These are phyloP conservation scores for Periplaneta americana DNA, from an alignment of 1,140 invertebrate genomes.

Conservation along the genomic window DNA sequence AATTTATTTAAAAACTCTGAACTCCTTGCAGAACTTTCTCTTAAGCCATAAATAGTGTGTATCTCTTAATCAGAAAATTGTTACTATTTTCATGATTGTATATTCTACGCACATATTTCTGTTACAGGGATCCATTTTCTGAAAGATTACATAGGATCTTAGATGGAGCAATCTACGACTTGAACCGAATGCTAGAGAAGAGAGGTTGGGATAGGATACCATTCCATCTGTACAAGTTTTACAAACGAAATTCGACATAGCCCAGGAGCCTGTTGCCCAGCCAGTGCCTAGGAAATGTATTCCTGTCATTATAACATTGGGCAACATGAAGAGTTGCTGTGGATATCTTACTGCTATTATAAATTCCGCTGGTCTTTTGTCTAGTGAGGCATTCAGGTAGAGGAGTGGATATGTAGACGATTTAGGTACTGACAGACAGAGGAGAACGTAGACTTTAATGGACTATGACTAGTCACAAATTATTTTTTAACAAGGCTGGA, in stretches of 20 bases:
- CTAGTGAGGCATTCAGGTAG: background rate
- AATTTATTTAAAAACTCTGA: too few relatives aligned
- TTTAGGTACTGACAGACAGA: background rate
- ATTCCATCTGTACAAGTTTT: conserved; percentile 28
- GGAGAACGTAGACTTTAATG: too few relatives aligned
- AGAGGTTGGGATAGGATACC: conserved; percentile 18
- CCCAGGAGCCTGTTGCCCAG: background rate
- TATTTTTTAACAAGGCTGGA: too few relatives aligned
- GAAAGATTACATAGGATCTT: conserved; percentile 17
- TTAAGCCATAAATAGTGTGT: too few relatives aligned
- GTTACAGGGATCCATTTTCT: conserved; percentile 19
- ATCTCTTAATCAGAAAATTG: too few relatives aligned
- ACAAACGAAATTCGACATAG: conserved; percentile 9
- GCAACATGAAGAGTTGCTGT: background rate
- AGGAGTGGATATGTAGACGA: background rate
- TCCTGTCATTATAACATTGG: background rate
- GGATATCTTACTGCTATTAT: background rate
- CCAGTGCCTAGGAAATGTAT: background rate
- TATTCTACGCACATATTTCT: too few relatives aligned
- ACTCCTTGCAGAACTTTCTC: too few relatives aligned
- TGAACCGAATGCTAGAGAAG: conserved; percentile 21
- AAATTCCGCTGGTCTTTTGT: background rate
- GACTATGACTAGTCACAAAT: too few relatives aligned
- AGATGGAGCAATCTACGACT: conserved; percentile 24
- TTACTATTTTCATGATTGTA: too few relatives aligned